A percentile compares a stretch with the other conserved stretches of the same genome.
These are phyloP conservation scores for Geothlypis trichas DNA, from an alignment of 2,113 vertebrate genomes.

Conservation along the genomic window DNA sequence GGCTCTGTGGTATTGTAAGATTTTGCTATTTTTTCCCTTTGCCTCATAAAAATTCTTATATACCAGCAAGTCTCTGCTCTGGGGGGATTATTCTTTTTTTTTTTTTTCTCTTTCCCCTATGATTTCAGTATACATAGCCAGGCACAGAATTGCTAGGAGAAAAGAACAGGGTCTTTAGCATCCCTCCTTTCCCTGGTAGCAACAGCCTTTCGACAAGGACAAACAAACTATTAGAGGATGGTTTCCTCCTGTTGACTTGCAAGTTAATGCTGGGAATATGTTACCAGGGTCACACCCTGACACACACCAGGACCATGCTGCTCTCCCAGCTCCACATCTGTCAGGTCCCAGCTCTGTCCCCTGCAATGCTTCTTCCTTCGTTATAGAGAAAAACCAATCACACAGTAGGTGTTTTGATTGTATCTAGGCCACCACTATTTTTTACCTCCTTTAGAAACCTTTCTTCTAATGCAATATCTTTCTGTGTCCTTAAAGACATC, in stretches of 20 bases:
- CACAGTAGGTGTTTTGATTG: background rate
- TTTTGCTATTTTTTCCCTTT: background rate
- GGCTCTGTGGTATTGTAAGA: background rate
- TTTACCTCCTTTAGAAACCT: background rate
- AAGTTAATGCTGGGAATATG: background rate
- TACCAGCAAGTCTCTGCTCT: background rate
- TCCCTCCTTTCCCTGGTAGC: background rate
- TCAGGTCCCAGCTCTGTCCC: background rate
- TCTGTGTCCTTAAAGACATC: background rate
- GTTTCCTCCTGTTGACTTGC: background rate
- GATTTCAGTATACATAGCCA: background rate
- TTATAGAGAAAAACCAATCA: background rate
- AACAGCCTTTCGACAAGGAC: background rate
- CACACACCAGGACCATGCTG: accelerated
- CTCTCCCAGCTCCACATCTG: background rate
- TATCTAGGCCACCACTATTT: constrained; percentile 17
- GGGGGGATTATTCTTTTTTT: background rate
- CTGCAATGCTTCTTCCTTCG: background rate
- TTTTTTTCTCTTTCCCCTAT: too few species aligned
- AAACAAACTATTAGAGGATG: background rate
- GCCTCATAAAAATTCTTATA: background rate
- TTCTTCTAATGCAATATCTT: background rate
- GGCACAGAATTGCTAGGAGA: background rate
- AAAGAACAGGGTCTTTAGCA: background rate
- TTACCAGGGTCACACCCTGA: background rate